Base-by-base conservation (phyloP, 2,797 vertebrate species). In the Sphenopsis melanotis region DNA sequence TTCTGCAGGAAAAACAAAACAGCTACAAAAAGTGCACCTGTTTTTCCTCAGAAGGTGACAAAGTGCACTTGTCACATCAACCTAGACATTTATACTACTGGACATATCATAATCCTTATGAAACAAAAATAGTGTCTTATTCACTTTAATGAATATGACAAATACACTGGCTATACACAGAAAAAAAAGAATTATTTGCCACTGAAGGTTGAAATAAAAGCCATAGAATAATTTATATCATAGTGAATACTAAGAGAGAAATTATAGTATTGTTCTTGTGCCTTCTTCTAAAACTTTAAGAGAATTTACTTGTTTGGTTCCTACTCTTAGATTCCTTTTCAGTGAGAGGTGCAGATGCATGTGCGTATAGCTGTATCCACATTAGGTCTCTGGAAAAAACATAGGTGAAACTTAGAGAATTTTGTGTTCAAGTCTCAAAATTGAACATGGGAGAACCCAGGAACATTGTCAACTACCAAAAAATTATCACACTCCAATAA, bases 1-100 rank as follows among this genome's bases (percentile, higher is more conserved):
- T 87, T 93, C 36, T 86, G 24, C n/a, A 74, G 64, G 26, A 74
- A 72, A 79, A 83, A 78, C 56, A 72, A 55, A 81, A 70, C 59
- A 53, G 30, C 42, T 47, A 30, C 57, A 75, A 63, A 53, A 83
- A n/a, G 17, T 26, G 14, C 61, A 83, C 41, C 26, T 89, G 9
- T 55, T 87, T 90, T 91, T 50, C 56, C 57, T 22, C 60, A 91
- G 44, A 93, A 66, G 57, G 16, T 89, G 76, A 70, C 6, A 15
- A 93, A 70, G 8, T 68, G 11, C 23, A 65, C n/a, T 57, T 53
- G 10, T 53, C 77, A 85, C 44, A 71, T 11, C 49, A 64, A 36
- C 22, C 26, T 39, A 68, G 69, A 27, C 41, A 53, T 75, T 23
- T 92, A 23, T 46, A n/a, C n/a, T 78, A 27, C 15, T 94, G 91